phyloP scores from a whole-genome alignment of 2,113 vertebrate genomes.

The Nyctereutes procyonoides region DNA sequence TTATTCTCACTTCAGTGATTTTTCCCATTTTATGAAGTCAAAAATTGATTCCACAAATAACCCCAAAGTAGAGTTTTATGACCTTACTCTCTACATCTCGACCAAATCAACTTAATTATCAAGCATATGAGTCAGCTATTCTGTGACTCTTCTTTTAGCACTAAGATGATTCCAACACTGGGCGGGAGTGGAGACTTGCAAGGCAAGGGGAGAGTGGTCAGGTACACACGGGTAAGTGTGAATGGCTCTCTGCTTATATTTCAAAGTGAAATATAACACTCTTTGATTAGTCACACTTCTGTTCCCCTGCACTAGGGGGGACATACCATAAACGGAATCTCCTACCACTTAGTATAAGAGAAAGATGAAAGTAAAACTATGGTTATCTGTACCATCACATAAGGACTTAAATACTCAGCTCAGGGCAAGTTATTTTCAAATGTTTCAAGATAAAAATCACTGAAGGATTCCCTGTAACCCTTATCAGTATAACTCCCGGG shows the following conservation, averaged over 20 bases:
- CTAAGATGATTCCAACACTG: neutral
- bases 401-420: neutral
- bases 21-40: constrained; percentile 18
- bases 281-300: neutral
- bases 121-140: neutral
- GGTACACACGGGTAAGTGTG: too few species aligned
- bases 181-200: neutral
- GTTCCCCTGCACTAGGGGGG: neutral
- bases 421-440: constrained; percentile 39
- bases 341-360: neutral
- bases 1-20: neutral
- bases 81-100: neutral
- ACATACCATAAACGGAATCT: neutral
- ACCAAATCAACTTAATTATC: constrained; percentile 35
- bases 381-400: neutral
- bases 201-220: neutral
- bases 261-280: neutral
- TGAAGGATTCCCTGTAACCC: neutral
- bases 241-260: neutral
- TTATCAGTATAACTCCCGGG: constrained; percentile 34
- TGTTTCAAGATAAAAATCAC: constrained; percentile 67
- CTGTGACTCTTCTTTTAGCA: neutral
- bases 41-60: neutral
- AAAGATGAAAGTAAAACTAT: neutral
- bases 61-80: neutral